Evolutionary conservation across 2,113 vertebrate species (phyloP), one percentile per base, ranked within the genome.

Genomic region (Marmota flaviventris): DNA sequence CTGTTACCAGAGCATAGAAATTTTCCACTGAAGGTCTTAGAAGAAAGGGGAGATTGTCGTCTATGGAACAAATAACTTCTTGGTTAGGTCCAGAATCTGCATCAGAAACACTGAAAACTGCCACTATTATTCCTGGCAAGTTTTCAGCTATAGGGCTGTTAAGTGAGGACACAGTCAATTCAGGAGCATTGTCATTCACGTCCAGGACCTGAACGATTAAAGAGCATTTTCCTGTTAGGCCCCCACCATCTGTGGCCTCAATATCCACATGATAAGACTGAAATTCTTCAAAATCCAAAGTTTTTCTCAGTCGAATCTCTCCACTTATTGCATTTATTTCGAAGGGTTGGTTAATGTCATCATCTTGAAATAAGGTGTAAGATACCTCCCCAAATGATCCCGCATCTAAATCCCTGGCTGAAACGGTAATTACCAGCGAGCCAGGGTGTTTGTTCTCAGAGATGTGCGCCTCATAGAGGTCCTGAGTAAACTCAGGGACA

Each of bases 61-160:
- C 84, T 79, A 97, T 97, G n/a, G 96, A 94, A 65, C 98, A 98
- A 42, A 70, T 42, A 56, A 98, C 87, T 34, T 97, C 88, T 39
- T 97, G 95, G 61, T 98, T 98, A n/a, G 82, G 37, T 51, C 94
- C 98, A 8, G 98, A 98, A 95, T 99, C 99, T 82, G 97, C 85
- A 75, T 99, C 99, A 25, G 98, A 98, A 29, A 99, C 97, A 67
- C 98, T 99, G 78, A 99, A 98, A 25, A 99, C 96, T 85, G 98
- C 99, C 37, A 99, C 98, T 98, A 98, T 98, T 16, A 98, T 98
- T n/a, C 98, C 98, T 78, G 98, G 97, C 69, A 97, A 92, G 61
- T 99, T 98, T 96, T 99, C 99, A 48, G 97, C 96, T 61, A 98
- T 93, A 4, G 98, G 96, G 8, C 94, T 37, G 0, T 89, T 97